These are phyloP conservation scores for Passerculus sandwichensis DNA, from an alignment of 2,797 vertebrate species.

Conservation along the genomic window DNA sequence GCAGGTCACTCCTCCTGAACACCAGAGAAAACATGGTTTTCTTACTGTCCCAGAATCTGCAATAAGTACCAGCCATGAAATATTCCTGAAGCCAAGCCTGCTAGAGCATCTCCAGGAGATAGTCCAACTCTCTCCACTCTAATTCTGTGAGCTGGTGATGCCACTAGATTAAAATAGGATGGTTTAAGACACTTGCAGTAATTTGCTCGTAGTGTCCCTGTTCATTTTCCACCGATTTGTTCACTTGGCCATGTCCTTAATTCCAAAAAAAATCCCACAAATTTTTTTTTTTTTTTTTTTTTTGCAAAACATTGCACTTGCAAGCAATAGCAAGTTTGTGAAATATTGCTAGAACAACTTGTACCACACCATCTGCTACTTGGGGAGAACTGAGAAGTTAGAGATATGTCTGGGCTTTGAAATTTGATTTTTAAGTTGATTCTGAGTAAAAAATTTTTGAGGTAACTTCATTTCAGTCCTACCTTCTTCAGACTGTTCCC, in stretches of 20 bases:
- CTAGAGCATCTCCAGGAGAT: not conserved
- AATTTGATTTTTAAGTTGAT: not conserved
- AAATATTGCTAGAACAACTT: constrained; percentile 71
- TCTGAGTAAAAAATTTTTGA: not conserved
- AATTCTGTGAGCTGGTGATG: not conserved
- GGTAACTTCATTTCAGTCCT: not conserved
- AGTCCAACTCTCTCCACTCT: not conserved
- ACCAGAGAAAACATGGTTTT: not conserved
- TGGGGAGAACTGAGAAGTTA: constrained; percentile 30
- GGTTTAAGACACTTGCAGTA: not conserved
- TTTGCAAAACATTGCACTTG: constrained; percentile 17
- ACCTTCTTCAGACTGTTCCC: not conserved
- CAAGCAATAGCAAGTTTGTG: constrained; percentile 52
- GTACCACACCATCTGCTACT: constrained; percentile 65
- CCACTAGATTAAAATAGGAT: not conserved
- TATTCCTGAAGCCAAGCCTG: not conserved
- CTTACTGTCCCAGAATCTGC: not conserved
- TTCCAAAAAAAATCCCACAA: not conserved
- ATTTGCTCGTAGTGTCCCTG: not conserved
- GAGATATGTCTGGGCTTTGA: not conserved
- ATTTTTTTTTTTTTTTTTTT: not conserved
- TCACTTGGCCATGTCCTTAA: not conserved
- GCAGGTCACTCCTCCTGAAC: not conserved
- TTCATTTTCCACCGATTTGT: not conserved
- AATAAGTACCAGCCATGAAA: not conserved